Evolutionary conservation across 2,888 invertebrate species (phyloP).

Genomic region (Pollenia amentaria): DNA sequence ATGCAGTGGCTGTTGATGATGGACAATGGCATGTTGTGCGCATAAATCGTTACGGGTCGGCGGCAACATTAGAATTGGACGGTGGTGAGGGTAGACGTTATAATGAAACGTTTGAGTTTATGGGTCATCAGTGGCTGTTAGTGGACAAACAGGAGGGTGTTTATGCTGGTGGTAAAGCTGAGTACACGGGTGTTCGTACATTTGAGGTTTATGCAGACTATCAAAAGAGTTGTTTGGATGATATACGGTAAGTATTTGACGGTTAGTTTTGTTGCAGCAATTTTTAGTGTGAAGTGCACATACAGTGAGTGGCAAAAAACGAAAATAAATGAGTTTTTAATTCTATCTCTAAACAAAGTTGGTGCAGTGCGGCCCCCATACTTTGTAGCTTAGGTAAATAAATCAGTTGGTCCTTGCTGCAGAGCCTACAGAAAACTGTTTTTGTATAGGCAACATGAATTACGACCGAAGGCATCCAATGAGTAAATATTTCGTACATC

Average conservation of each 20-base stretch:
- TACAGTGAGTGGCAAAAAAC: conserved; percentile 7
- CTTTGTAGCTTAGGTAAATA: no score
- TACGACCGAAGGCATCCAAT: no score
- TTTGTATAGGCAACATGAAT: no score
- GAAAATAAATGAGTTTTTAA: not conserved
- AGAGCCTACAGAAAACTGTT: no score
- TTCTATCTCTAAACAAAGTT: no score
- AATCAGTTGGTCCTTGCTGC: no score
- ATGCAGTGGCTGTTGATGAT: conserved; percentile 95
- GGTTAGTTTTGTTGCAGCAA: not conserved
- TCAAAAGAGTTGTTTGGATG: conserved; percentile 92
- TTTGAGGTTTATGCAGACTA: conserved; percentile 98
- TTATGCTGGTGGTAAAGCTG: conserved; percentile 97
- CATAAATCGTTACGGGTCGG: conserved; percentile 95
- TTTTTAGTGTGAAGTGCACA: not conserved
- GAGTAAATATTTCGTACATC: no score
- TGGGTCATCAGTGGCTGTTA: conserved; percentile 95
- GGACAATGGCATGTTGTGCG: conserved; percentile 98
- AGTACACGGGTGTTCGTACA: conserved; percentile 96
- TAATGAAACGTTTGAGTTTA: conserved; percentile 95
- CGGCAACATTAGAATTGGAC: conserved; percentile 96
- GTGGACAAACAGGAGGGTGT: conserved; percentile 98
- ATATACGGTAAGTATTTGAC: conserved; percentile 84
- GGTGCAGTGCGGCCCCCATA: no score
- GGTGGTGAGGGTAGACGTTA: conserved; percentile 97